Percentiles rank a stretch among this genome's conserved stretches.
Conservation (phyloP, 2,113 vertebrate species). For the Loxodonta africana region DNA sequence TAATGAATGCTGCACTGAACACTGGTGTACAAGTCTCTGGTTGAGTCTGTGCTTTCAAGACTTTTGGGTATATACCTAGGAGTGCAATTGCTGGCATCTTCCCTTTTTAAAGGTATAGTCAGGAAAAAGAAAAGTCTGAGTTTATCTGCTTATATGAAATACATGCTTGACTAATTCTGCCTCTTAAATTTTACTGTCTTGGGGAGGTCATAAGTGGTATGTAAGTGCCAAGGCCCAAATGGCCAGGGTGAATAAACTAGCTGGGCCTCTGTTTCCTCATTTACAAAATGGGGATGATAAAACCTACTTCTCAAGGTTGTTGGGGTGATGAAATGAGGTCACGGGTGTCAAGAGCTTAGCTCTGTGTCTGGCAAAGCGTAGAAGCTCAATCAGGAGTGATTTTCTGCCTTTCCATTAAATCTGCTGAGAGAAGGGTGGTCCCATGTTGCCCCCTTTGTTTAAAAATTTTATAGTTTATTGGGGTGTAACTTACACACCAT, state of each 20-base stretch:
- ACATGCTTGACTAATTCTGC: background rate
- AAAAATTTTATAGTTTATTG: background rate
- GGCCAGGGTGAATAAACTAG: background rate
- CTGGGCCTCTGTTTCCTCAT: background rate
- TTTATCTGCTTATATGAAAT: background rate
- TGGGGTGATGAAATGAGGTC: background rate
- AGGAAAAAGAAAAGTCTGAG: background rate
- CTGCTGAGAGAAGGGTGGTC: background rate
- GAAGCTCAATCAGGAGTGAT: background rate
- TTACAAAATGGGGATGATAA: background rate
- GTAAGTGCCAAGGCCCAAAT: background rate
- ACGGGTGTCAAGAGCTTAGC: background rate
- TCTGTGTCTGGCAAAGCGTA: background rate
- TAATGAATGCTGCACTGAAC: background rate
- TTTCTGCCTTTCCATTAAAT: background rate
- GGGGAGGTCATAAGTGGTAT: background rate
- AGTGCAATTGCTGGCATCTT: background rate
- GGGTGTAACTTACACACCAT: constrained; percentile 41
- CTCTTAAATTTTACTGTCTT: background rate
- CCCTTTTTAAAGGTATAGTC: background rate
- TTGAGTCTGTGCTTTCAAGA: background rate
- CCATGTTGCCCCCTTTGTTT: background rate
- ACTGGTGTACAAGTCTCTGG: background rate
- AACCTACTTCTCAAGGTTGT: background rate
- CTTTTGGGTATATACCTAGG: background rate